Evolutionary conservation across 92 coral and sea anemone species (phyloP).

Genomic region (Umimayanthus chanpuru): DNA sequence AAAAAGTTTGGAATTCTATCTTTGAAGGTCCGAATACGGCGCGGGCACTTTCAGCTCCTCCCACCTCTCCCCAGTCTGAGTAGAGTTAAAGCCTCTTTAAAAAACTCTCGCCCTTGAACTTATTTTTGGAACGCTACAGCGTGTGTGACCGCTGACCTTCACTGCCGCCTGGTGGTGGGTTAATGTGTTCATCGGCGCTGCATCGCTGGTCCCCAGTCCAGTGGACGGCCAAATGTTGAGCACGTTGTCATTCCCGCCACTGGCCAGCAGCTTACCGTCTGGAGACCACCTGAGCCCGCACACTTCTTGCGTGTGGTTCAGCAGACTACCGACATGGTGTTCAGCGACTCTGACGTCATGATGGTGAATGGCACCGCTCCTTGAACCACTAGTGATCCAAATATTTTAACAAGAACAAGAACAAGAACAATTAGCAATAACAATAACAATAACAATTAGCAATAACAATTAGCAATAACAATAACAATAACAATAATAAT

Average conservation of each 20-base stretch:
- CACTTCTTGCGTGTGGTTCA: constrained; percentile 89
- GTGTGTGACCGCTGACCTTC: constrained; percentile 66
- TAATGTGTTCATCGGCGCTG: constrained; percentile 69
- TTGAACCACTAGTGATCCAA: constrained; percentile 69
- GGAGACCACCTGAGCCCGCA: constrained; percentile 96
- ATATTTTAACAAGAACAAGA: too few species aligned
- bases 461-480: background rate
- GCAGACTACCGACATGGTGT: constrained; percentile 78
- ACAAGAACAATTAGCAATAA: background rate
- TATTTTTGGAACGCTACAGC: background rate
- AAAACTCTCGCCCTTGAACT: background rate
- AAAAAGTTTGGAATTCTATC: too few species aligned
- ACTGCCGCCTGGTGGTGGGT: constrained; percentile 96
- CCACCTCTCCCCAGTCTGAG: too few species aligned
- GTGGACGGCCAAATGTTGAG: constrained; percentile 85
- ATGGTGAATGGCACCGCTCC: constrained; percentile 88
- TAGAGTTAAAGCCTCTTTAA: too few species aligned
- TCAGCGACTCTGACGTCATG: constrained; percentile 95
- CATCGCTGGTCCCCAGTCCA: constrained; percentile 14
- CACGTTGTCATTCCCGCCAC: constrained; percentile 97
- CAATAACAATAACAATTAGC: background rate
- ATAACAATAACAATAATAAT: background rate
- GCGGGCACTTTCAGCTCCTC: too few species aligned
- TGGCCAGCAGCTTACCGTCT: constrained; percentile 93
- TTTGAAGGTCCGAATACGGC: too few species aligned